Conservation (phyloP, 2,888 invertebrate genomes). For the Mythimna ferrago region DNA sequence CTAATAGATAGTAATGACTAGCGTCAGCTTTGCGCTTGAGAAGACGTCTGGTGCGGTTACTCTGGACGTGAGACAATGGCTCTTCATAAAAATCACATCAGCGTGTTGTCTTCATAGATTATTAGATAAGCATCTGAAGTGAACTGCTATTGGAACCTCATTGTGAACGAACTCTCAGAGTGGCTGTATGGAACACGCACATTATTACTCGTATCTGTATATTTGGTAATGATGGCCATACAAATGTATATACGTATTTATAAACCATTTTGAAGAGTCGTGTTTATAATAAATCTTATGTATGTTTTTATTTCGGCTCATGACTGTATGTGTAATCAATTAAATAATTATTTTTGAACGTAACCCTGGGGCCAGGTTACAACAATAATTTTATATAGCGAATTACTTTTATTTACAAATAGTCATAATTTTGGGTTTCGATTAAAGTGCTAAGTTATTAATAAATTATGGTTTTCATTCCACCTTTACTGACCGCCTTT, state of each 20-base stretch:
- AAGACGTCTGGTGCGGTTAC: constrained; percentile 28
- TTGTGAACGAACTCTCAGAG: constrained; percentile 16
- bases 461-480: constrained; percentile 39
- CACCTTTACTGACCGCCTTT: too few species aligned
- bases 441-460: constrained; percentile 79
- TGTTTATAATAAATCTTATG: constrained; percentile 50
- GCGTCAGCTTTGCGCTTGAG: constrained; percentile 39
- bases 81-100: background rate
- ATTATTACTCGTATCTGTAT: constrained; percentile 32
- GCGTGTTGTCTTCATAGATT: background rate
- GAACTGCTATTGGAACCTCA: background rate
- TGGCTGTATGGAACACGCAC: constrained; percentile 27
- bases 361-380: constrained; percentile 20
- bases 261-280: constrained; percentile 51
- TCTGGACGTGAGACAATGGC: constrained; percentile 3
- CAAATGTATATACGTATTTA: constrained; percentile 54
- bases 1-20: constrained; percentile 37
- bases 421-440: constrained; percentile 73
- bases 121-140: constrained; percentile 15
- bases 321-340: constrained; percentile 33
- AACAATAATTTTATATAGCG: constrained; percentile 35
- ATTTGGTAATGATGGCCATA: constrained; percentile 29
- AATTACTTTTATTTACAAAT: constrained; percentile 64
- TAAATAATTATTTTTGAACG: constrained; percentile 28
- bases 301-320: constrained; percentile 42